phyloP scores from a whole-genome alignment of 2,888 invertebrate genomes.

The Gandaritis pyraliata region DNA sequence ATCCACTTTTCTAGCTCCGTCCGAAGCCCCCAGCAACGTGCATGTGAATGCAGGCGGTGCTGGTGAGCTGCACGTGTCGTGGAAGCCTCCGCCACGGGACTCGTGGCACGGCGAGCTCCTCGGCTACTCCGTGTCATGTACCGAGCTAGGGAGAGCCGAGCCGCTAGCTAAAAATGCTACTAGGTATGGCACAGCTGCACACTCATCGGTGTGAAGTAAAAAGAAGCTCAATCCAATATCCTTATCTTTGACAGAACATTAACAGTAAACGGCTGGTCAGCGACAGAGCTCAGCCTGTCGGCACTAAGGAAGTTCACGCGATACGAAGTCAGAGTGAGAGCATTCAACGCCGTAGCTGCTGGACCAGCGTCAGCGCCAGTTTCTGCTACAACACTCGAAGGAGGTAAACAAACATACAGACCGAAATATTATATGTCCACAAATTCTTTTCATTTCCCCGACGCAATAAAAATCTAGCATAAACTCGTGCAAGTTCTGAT shows the following conservation, averaged over 20 bases:
- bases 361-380: slow-evolving; percentile 90
- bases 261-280: slow-evolving; percentile 89
- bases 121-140: slow-evolving; percentile 89
- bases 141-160: slow-evolving; percentile 83
- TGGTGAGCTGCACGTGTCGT: slow-evolving; percentile 88
- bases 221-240: not conserved
- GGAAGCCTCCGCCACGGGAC: slow-evolving; percentile 90
- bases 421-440: too few relatives aligned
- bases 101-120: slow-evolving; percentile 90
- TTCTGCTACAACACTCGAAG: slow-evolving; percentile 88
- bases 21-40: slow-evolving; percentile 88
- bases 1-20: slow-evolving; percentile 79
- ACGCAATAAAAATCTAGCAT: too few relatives aligned
- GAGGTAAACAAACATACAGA: slow-evolving; percentile 74
- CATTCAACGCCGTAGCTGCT: slow-evolving; percentile 91
- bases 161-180: slow-evolving; percentile 62
- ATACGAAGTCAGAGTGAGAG: slow-evolving; percentile 91
- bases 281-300: slow-evolving; percentile 85
- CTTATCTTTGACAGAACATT: slow-evolving; percentile 72
- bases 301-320: slow-evolving; percentile 90
- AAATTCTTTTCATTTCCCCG: too few relatives aligned
- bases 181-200: slow-evolving; percentile 50
- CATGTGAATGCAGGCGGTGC: slow-evolving; percentile 88
- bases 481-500: not conserved
- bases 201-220: not conserved